A percentile compares a stretch with the other conserved stretches of the same genome.
These are phyloP conservation scores for Adoxophyes honmai DNA, from an alignment of 1,140 invertebrate genomes.

Conservation along the genomic window DNA sequence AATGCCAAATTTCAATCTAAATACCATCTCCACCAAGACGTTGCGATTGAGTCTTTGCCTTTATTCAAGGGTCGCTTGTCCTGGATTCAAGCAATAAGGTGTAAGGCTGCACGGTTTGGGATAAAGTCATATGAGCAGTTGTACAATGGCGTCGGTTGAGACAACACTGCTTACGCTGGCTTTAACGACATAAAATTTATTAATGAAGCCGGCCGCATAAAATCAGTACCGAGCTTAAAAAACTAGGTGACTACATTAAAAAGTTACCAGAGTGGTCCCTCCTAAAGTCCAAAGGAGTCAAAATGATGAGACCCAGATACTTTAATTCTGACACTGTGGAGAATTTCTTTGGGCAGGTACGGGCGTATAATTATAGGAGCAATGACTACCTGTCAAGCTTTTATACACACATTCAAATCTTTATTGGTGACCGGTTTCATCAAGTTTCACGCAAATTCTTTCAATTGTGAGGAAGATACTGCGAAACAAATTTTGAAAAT, in stretches of 20 bases:
- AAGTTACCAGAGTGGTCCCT: conserved; percentile 23
- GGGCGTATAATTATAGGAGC: conserved; percentile 26
- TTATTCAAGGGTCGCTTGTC: no score
- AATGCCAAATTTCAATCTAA: background rate
- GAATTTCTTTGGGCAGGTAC: conserved; percentile 27
- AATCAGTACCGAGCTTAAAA: no score
- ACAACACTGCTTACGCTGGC: no score
- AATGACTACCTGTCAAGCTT: conserved; percentile 20
- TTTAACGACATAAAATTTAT: no score
- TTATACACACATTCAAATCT: conserved; percentile 23
- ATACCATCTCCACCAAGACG: no score
- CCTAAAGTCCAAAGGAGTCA: conserved; percentile 10
- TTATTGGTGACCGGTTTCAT: conserved; percentile 26
- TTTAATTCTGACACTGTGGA: conserved; percentile 27
- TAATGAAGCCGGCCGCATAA: no score
- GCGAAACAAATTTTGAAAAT: conserved; percentile 20
- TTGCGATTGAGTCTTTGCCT: no score
- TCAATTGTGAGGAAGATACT: conserved; percentile 29
- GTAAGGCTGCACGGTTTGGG: no score
- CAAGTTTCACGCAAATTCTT: conserved; percentile 20
- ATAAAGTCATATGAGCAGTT: no score
- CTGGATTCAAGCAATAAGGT: no score
- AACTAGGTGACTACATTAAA: conserved; percentile 22
- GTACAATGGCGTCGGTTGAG: no score
- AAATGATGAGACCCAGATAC: conserved; percentile 22